These are phyloP conservation scores for Nematostella vectensis DNA, from an alignment of 92 coral and sea anemone species.

Conservation along the genomic window DNA sequence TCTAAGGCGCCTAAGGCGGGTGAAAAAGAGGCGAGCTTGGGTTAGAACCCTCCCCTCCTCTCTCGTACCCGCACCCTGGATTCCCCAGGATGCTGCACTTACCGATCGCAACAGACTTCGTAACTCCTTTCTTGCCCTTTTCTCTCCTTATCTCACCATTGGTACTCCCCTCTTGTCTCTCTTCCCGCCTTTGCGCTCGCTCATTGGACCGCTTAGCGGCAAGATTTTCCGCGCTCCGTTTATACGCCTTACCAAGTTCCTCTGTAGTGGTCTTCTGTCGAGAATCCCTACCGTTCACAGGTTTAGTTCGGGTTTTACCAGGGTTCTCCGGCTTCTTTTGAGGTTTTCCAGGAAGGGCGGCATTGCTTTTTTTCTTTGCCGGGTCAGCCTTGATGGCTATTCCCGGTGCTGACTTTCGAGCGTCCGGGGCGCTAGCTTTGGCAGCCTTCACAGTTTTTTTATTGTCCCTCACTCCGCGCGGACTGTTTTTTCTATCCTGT, in stretches of 20 bases:
- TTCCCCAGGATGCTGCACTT: too few species aligned
- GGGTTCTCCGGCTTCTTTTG: conserved; percentile 8
- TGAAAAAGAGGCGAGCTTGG: too few species aligned
- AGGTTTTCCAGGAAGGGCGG: conserved; percentile 6
- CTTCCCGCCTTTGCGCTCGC: neutral
- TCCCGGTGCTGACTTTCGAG: conserved; percentile 18
- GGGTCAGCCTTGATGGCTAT: conserved; percentile 19
- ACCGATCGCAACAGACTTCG: conserved; percentile 59
- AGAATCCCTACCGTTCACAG: conserved; percentile 9
- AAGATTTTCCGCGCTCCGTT: neutral
- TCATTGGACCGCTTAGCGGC: neutral
- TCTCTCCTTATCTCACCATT: conserved; percentile 27
- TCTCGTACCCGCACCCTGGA: too few species aligned
- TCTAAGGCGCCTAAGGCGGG: too few species aligned
- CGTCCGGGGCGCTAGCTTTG: conserved; percentile 3
- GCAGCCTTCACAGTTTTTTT: conserved; percentile 1
- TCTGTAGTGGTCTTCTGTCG: neutral
- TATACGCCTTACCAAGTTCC: neutral
- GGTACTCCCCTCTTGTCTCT: conserved; percentile 3
- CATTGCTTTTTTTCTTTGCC: neutral
- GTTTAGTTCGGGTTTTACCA: conserved; percentile 8
- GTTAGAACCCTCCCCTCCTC: too few species aligned
- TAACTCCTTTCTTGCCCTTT: conserved; percentile 37
- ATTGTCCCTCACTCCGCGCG: conserved; percentile 8
- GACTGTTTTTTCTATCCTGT: neutral